Evolutionary conservation across 2,113 vertebrate species (phyloP).

Genomic region (Misgurnus anguillicaudatus): DNA sequence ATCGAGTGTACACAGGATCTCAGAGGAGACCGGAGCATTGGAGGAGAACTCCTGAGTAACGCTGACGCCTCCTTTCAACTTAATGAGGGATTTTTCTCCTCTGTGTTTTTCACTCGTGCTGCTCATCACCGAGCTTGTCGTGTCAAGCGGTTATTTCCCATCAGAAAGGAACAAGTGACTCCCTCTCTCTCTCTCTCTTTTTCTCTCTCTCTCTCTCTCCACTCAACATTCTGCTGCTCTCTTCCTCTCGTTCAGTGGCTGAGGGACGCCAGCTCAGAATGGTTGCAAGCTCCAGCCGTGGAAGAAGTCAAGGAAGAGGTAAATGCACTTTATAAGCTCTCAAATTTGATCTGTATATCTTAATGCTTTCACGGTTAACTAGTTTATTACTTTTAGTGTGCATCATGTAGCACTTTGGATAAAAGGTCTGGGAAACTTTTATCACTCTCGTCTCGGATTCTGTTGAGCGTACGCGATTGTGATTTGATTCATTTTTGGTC

Average conservation of each 20-base stretch:
- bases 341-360: not conserved
- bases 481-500: not conserved
- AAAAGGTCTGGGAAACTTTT: not conserved
- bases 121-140: constrained; percentile 58
- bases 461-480: not conserved
- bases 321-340: constrained; percentile 60
- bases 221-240: constrained; percentile 61
- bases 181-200: constrained; percentile 56
- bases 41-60: constrained; percentile 41
- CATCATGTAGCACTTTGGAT: constrained; percentile 2
- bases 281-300: constrained; percentile 77
- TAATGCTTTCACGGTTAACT: not conserved
- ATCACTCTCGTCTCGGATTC: not conserved
- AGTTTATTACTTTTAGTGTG: not conserved
- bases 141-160: constrained; percentile 70
- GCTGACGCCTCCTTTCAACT: constrained; percentile 42
- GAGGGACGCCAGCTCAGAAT: constrained; percentile 76
- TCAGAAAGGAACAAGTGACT: constrained; percentile 71
- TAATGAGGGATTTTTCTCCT: constrained; percentile 48
- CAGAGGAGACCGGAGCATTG: constrained; percentile 36
- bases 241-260: constrained; percentile 79
- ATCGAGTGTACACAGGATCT: constrained; percentile 42
- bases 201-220: constrained; percentile 61
- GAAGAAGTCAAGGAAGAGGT: constrained; percentile 88
- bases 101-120: constrained; percentile 48